A percentile compares a stretch with the other conserved stretches of the same genome.
Evolutionary conservation across 2,113 vertebrate genomes (phyloP).

Genomic region (Rhizomys pruinosus): DNA sequence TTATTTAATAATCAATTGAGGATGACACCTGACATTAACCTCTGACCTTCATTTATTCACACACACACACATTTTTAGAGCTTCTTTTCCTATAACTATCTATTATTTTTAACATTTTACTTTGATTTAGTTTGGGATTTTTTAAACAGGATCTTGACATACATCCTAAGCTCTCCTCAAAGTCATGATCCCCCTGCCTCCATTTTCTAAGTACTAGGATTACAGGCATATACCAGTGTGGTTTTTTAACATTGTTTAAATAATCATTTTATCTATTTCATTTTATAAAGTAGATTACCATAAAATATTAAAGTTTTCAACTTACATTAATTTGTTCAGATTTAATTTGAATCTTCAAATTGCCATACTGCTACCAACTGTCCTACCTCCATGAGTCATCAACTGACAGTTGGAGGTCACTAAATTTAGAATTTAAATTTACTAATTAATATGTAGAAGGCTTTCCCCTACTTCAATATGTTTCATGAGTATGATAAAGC

Average conservation of each 20-base stretch:
- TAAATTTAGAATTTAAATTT: constrained; percentile 66
- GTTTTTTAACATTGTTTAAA: not conserved
- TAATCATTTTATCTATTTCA: constrained; percentile 42
- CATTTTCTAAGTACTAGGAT: not conserved
- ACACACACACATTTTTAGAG: not conserved
- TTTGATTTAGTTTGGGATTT: not conserved
- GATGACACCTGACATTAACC: not conserved
- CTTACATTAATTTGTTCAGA: constrained; percentile 51
- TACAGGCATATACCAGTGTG: not conserved
- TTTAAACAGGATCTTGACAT: not conserved
- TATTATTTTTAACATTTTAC: constrained; percentile 32
- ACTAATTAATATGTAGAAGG: constrained; percentile 45
- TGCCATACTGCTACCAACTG: constrained; percentile 38
- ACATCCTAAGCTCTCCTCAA: not conserved
- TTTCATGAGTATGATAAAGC: constrained; percentile 45
- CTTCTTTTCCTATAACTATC: not conserved
- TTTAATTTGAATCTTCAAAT: constrained; percentile 27
- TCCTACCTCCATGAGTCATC: constrained; percentile 39
- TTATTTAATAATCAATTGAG: not conserved
- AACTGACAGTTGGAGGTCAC: constrained; percentile 54
- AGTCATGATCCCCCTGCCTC: not conserved
- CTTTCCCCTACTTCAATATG: constrained; percentile 26
- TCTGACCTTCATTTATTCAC: not conserved
- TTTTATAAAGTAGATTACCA: constrained; percentile 45
- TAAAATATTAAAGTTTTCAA: constrained; percentile 57